Evolutionary conservation across 2,888 invertebrate genomes (phyloP).

Genomic region (Tipula unca): DNA sequence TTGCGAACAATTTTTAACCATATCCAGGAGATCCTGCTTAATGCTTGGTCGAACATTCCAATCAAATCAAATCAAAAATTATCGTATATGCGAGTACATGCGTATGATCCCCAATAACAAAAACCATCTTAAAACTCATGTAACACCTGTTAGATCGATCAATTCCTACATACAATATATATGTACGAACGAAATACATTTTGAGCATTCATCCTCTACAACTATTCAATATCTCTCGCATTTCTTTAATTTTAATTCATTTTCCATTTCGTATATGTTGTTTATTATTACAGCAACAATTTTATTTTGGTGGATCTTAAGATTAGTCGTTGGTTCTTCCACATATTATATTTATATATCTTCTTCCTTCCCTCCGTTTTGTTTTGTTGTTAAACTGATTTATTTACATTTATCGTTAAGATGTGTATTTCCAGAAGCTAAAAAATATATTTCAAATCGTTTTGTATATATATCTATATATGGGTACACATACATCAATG

Average conservation of each 20-base stretch:
- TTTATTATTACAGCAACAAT: not conserved
- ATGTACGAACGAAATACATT: not conserved
- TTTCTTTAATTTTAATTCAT: not conserved
- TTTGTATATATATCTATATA: not conserved
- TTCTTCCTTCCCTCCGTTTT: not conserved
- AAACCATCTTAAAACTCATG: not conserved
- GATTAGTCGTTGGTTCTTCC: not conserved
- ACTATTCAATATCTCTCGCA: not conserved
- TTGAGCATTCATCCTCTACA: not conserved
- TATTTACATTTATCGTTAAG: constrained; percentile 19
- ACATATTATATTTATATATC: not conserved
- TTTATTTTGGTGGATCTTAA: not conserved
- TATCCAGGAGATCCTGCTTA: too few species aligned
- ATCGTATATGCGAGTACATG: too few species aligned
- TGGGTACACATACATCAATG: not conserved
- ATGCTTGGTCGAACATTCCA: too few species aligned
- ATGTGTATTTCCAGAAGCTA: constrained; percentile 19
- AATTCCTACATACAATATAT: not conserved
- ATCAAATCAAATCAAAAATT: too few species aligned
- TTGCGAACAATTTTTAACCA: too few species aligned
- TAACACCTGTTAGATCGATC: not conserved
- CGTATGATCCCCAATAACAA: not conserved
- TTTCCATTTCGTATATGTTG: not conserved
- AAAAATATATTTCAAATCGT: not conserved
- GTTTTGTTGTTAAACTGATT: constrained; percentile 15